Evolutionary conservation across 2,888 invertebrate species (phyloP).

Genomic region (Melieria omissa): DNA sequence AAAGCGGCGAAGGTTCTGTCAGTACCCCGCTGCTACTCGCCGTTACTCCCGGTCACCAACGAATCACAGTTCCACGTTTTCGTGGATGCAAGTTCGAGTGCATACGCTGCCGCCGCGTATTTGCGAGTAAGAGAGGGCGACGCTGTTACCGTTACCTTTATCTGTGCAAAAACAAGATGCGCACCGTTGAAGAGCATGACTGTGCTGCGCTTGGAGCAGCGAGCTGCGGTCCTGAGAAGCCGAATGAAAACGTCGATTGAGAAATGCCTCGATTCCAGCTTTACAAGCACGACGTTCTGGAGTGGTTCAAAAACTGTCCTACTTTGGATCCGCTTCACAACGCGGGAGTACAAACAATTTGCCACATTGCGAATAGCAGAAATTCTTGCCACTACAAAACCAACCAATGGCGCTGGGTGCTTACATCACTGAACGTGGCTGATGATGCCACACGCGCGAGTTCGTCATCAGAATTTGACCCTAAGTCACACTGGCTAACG

Average conservation of each 20-base stretch:
- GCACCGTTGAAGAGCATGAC: slow-evolving; percentile 11
- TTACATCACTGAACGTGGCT: not conserved
- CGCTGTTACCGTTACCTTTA: not conserved
- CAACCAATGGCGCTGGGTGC: no score
- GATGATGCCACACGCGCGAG: not conserved
- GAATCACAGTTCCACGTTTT: slow-evolving; percentile 19
- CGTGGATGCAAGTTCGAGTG: slow-evolving; percentile 11
- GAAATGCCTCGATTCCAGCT: not conserved
- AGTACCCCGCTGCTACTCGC: slow-evolving; percentile 30
- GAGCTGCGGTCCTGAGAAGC: slow-evolving; percentile 9
- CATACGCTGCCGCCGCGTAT: not conserved
- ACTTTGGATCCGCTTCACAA: slow-evolving; percentile 7
- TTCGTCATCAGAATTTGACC: not conserved
- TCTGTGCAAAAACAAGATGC: not conserved
- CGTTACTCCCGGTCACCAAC: not conserved
- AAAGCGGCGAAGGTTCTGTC: slow-evolving; percentile 22
- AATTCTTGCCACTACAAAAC: not conserved
- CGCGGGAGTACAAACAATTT: slow-evolving; percentile 4
- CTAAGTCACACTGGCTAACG: slow-evolving; percentile 8
- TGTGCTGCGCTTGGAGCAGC: slow-evolving; percentile 8
- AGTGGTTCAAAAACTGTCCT: slow-evolving; percentile 16
- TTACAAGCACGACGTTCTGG: slow-evolving; percentile 11
- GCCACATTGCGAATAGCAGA: slow-evolving; percentile 9
- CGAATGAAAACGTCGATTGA: slow-evolving; percentile 28
- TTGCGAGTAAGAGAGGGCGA: not conserved